These are phyloP conservation scores for Fistularia commersonii DNA, from an alignment of 2,797 vertebrate genomes.

Conservation along the genomic window DNA sequence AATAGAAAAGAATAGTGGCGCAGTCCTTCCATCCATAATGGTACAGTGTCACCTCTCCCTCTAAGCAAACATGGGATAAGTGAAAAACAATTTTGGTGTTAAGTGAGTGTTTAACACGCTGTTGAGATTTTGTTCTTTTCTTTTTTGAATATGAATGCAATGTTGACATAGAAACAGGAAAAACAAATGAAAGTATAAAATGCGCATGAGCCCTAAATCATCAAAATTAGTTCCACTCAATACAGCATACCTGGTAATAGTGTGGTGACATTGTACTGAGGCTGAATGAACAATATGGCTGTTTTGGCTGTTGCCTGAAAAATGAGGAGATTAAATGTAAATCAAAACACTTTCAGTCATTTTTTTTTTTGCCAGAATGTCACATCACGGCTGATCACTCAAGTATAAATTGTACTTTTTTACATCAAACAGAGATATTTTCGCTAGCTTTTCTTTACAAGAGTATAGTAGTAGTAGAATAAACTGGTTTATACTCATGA, in stretches of 20 bases:
- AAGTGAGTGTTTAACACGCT: not conserved
- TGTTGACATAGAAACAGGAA: too few relatives aligned
- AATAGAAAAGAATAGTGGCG: slow-evolving; percentile 92
- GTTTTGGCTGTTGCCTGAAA: slow-evolving; percentile 93
- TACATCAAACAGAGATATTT: too few relatives aligned
- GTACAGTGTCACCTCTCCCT: slow-evolving; percentile 88
- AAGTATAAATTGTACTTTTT: too few relatives aligned
- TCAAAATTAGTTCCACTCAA: not conserved
- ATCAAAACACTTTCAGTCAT: too few relatives aligned
- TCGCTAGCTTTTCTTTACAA: too few relatives aligned
- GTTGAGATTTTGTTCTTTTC: not conserved
- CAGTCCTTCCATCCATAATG: slow-evolving; percentile 91
- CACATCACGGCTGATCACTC: too few relatives aligned
- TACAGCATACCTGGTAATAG: slow-evolving; percentile 80
- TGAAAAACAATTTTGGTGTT: not conserved
- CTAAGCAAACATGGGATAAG: slow-evolving; percentile 64
- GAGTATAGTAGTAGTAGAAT: too few relatives aligned
- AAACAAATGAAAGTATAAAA: not conserved
- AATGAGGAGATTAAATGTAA: slow-evolving; percentile 6
- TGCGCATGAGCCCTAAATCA: not conserved
- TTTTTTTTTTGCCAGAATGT: too few relatives aligned
- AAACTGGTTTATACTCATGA: too few relatives aligned
- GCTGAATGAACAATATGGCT: slow-evolving; percentile 96
- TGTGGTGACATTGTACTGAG: slow-evolving; percentile 92
- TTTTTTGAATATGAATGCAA: too few relatives aligned